These are phyloP conservation scores for Tinea pellionella DNA, from an alignment of 2,888 invertebrate species.

Conservation along the genomic window DNA sequence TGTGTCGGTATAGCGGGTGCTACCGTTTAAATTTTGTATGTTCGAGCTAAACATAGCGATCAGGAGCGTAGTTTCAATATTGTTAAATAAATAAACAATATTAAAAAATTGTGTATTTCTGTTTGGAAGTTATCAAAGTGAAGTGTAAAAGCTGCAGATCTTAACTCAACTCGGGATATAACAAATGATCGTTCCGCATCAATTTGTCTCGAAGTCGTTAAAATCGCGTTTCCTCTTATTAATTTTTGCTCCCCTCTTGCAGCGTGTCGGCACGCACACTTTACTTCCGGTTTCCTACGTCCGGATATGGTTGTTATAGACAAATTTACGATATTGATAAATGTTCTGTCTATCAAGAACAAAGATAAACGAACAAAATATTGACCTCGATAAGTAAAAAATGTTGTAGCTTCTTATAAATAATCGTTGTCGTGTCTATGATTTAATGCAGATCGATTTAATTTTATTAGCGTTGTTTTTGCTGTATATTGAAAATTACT, in stretches of 20 bases:
- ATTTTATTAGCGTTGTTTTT: too few species aligned
- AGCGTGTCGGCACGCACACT: slow-evolving; percentile 29
- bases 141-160: neutral
- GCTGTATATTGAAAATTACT: too few species aligned
- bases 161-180: slow-evolving; percentile 26
- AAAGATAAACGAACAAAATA: neutral
- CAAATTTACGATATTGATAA: slow-evolving; percentile 43
- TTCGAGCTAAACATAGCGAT: too few species aligned
- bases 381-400: neutral
- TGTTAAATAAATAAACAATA: too few species aligned
- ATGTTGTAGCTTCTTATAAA: neutral
- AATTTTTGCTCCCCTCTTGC: slow-evolving; percentile 48
- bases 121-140: neutral
- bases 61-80: too few species aligned
- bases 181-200: slow-evolving; percentile 57
- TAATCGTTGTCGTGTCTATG: neutral
- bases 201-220: slow-evolving; percentile 57
- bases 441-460: neutral
- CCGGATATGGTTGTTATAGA: slow-evolving; percentile 42
- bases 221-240: slow-evolving; percentile 57
- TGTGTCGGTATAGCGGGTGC: too few species aligned
- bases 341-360: slow-evolving; percentile 23
- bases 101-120: too few species aligned
- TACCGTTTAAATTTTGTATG: too few species aligned
- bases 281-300: slow-evolving; percentile 31